Percentiles rank a stretch among this genome's conserved stretches.
These are phyloP conservation scores for Sciurus vulgaris DNA, from an alignment of 2,797 vertebrate species.

Conservation along the genomic window DNA sequence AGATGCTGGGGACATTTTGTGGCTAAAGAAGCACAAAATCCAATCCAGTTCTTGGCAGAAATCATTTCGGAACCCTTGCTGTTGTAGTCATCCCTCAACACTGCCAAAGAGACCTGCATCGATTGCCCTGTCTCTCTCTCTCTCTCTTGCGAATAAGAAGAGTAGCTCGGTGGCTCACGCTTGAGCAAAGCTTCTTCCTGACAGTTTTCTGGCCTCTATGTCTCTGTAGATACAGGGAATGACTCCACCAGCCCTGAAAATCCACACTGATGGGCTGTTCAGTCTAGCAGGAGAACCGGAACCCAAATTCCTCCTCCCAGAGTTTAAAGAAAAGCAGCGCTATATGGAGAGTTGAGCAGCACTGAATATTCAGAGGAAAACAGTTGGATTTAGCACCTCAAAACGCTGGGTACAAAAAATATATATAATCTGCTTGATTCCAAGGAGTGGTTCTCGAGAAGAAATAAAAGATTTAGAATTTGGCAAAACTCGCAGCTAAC, in stretches of 20 bases:
- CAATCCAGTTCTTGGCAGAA: conserved; percentile 75
- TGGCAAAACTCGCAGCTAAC: conserved; percentile 82
- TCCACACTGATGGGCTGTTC: not conserved
- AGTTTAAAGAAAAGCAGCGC: not conserved
- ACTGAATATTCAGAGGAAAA: conserved; percentile 73
- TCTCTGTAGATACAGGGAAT: not conserved
- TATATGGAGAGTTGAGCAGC: conserved; percentile 36
- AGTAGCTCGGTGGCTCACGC: not conserved
- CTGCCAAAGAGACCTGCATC: conserved; percentile 53
- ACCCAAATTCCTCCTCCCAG: not conserved
- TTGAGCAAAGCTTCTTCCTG: not conserved
- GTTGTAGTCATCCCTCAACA: conserved; percentile 48
- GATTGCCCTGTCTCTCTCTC: not conserved
- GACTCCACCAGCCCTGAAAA: not conserved
- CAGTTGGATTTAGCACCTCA: conserved; percentile 80
- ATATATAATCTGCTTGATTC: conserved; percentile 79
- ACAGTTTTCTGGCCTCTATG: not conserved
- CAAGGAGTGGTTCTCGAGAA: conserved; percentile 78
- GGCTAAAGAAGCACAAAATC: conserved; percentile 75
- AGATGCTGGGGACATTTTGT: conserved; percentile 72
- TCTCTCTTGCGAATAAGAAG: not conserved
- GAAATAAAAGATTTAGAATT: conserved; percentile 80
- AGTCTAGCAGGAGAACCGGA: not conserved
- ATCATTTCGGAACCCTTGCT: conserved; percentile 59
- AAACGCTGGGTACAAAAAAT: conserved; percentile 30